Conservation (phyloP, 2,113 vertebrate species). For the Cyanistes caeruleus region DNA sequence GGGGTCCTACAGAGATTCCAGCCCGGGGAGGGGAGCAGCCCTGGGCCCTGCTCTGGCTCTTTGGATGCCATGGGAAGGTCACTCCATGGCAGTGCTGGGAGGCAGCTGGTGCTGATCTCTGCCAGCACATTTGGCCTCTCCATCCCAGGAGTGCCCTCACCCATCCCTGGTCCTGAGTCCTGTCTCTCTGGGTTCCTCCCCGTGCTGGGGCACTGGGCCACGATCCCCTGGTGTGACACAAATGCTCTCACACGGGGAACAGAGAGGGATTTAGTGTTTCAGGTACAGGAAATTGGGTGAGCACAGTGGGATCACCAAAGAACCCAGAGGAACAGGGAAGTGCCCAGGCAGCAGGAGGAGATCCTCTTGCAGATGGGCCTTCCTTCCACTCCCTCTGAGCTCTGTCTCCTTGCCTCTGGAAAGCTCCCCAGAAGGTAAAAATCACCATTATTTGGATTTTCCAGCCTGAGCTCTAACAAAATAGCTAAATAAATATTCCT, state of each 20-base stretch:
- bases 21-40: not conserved
- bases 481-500: not conserved
- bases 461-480: not conserved
- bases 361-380: not conserved
- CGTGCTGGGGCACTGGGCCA: not conserved
- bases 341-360: not conserved
- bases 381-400: not conserved
- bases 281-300: not conserved
- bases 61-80: rapidly evolving
- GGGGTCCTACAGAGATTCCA: rapidly evolving
- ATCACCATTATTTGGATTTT: not conserved
- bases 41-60: not conserved
- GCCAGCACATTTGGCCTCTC: not conserved
- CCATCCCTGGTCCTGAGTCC: not conserved
- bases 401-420: not conserved
- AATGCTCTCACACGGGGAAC: rapidly evolving
- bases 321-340: not conserved
- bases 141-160: not conserved
- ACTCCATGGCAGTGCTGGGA: not conserved
- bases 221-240: not conserved
- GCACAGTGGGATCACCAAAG: not conserved
- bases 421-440: not conserved
- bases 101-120: not conserved
- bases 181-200: not conserved
- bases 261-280: not conserved